Conservation (phyloP, 2,113 vertebrate species). For the Equus przewalskii region DNA sequence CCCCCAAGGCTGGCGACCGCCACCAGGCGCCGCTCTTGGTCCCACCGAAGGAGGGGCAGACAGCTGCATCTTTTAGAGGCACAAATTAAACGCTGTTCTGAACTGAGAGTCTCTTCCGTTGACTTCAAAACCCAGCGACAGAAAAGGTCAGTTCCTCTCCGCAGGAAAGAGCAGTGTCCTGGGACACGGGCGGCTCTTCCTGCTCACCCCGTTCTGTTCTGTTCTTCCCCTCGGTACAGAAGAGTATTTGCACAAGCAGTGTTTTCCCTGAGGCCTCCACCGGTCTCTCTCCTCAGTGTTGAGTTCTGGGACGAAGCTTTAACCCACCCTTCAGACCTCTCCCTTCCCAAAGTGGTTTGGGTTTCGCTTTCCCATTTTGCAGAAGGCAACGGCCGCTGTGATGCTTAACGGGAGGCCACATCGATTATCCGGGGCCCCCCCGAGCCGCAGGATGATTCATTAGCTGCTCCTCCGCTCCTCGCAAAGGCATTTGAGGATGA, state of each 20-base stretch:
- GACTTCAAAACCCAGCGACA: not conserved
- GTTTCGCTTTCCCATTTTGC: not conserved
- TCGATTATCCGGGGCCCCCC: not conserved
- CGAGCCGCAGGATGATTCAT: constrained; percentile 55
- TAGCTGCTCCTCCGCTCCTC: constrained; percentile 13
- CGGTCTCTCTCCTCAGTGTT: not conserved
- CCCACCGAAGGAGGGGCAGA: not conserved
- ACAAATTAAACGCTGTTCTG: not conserved
- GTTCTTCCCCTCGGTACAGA: not conserved
- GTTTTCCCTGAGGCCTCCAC: not conserved
- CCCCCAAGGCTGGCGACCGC: not conserved
- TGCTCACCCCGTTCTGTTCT: not conserved
- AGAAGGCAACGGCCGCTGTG: not conserved
- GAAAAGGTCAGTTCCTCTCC: fast-evolving
- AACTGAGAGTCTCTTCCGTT: fast-evolving
- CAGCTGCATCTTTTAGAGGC: not conserved
- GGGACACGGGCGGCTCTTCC: fast-evolving
- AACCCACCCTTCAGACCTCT: not conserved
- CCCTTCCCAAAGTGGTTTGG: not conserved
- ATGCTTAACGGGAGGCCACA: constrained; percentile 9
- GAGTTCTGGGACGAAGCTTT: not conserved
- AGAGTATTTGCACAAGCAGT: not conserved
- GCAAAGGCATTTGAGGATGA: constrained; percentile 53
- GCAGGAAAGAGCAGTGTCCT: fast-evolving
- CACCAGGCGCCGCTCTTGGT: fast-evolving